Base-by-base conservation (phyloP, 92 coral and sea anemone species). In the Porites divaricata region DNA sequence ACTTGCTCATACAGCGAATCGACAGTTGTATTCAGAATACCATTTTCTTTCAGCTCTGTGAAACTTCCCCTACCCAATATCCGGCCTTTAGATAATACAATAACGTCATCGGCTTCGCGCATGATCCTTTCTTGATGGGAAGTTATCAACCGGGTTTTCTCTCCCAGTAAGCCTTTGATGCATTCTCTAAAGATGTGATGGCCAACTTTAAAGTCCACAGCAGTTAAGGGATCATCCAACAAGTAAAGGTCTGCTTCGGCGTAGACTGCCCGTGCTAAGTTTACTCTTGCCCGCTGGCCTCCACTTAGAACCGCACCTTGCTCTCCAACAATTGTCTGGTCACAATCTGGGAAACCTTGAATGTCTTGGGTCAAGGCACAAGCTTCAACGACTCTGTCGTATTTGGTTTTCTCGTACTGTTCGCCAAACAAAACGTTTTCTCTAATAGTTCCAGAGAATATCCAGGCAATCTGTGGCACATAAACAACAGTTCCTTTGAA, bases 161-260 rank as follows among this genome's bases (percentile, higher is more conserved):
- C 16, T 11, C 35, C 72, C n/a, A 67, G 49, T 35, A 67, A 45
- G 49, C 28, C 72, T 67, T 24, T 24, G 41, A 67, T 24, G 20
- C 72, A 67, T 9, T 67, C 25, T 6, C 6, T 6, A 24, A 65
- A 65, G 70, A 65, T 65, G 20, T 6, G 28, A 20, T 15, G 9
- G 28, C 70, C 28, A 65, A 65, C 70, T 65, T 65, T 65, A 6
- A 65, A 65, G 70, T 65, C 70, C 19, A 65, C 70, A 65, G 70
- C 70, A 65, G 21, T 65, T 24, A 65, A 16, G 20, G 70, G 70
- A 22, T 65, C 70, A 24, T 65, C 70, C 70, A 65, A 0, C 28
- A 65, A 65, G 23, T 6, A n/a, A 24, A 65, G 17, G 70, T 65
- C 70, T n/a, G 70, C 70, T 15, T 65, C 28, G 2, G 70, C 70